Base-by-base conservation (phyloP, 2,888 invertebrate species). In the Odontocolon sp. region DNA sequence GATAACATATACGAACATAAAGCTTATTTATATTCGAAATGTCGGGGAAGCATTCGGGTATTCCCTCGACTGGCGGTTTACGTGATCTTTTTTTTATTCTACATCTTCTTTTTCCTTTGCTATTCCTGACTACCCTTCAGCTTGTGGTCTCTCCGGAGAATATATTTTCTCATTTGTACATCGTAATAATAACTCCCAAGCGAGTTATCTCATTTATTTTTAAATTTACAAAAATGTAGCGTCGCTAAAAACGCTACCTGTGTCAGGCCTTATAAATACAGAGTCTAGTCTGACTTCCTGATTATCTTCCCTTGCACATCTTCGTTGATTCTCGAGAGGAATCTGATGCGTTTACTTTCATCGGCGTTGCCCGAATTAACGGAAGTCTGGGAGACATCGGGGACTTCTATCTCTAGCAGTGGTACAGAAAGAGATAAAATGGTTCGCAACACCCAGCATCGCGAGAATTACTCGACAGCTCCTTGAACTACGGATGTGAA, bases 401-500 rank as follows among this genome's bases (percentile, higher is more conserved):
- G n/a, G n/a, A n/a, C 18, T 36, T 42, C 26, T 38, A 54, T 8
- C 63, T 47, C 28, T 21, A n/a, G 68, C 66, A 9, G 11, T 11
- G 11, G 36, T 16, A 18, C 45, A 40, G 33, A 23, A 42, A 9
- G 33, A 18, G 21, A 45, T 21, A 50, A 9, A 42, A 52, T 42
- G 18, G 38, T 31, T 26, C 33, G 31, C 36, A 45, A 59, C 47
- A 72, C 59, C n/a, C 42, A 18, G 9, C 72, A 64, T 52, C 50
- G 47, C 38, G 38, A 69, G 77, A 78, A 81, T 79, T 80, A 79
- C 64, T 77, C 63, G 74, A 72, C 66, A 76, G 78, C 74, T 81
- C 78, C 78, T 80, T 80, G 78, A 77, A 68, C 57, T 71, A 57
- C 83, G 80, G 81, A 80, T 82, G 79, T 66, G 64, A 81, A 81